phyloP scores from a whole-genome alignment of 2,797 vertebrate genomes.

The Myotis planiceps region DNA sequence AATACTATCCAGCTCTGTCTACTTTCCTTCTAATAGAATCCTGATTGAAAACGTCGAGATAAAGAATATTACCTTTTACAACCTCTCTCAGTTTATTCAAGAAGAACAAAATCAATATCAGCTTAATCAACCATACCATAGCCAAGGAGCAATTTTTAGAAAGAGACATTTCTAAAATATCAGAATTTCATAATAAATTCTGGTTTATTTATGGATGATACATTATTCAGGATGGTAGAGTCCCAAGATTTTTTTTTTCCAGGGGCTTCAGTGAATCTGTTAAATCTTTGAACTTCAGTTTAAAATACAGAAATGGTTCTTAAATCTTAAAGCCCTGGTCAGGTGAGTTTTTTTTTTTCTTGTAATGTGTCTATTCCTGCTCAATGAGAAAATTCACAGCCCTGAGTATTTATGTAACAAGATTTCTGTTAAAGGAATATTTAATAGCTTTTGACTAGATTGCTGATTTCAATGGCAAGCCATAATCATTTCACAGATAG shows the following conservation, averaged over 20 bases:
- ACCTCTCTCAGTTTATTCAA: slow-evolving; percentile 78
- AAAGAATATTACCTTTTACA: slow-evolving; percentile 75
- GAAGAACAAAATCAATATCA: slow-evolving; percentile 78
- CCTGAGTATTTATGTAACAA: slow-evolving; percentile 45
- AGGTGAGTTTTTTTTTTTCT: slow-evolving; percentile 73
- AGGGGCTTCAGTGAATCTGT: slow-evolving; percentile 82
- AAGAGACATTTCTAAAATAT: slow-evolving; percentile 78
- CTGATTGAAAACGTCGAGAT: slow-evolving; percentile 73
- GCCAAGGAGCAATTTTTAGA: slow-evolving; percentile 78
- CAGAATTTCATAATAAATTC: slow-evolving; percentile 73
- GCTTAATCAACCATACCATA: slow-evolving; percentile 78
- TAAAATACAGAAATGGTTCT: slow-evolving; percentile 80
- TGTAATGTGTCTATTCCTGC: slow-evolving; percentile 46
- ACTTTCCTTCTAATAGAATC: slow-evolving; percentile 69
- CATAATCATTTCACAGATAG: slow-evolving; percentile 32
- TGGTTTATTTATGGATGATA: slow-evolving; percentile 80
- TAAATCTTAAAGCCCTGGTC: slow-evolving; percentile 77
- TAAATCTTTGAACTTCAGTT: slow-evolving; percentile 80
- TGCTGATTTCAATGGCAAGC: slow-evolving; percentile 44
- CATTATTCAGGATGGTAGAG: slow-evolving; percentile 75
- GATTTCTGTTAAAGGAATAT: slow-evolving; percentile 53
- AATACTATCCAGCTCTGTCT: slow-evolving; percentile 64
- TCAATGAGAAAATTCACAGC: slow-evolving; percentile 67
- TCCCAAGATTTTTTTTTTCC: slow-evolving; percentile 63
- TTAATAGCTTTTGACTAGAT: slow-evolving; percentile 49